phyloP scores from a whole-genome alignment of 2,113 vertebrate genomes.

The Xiphorhynchus elegans region DNA sequence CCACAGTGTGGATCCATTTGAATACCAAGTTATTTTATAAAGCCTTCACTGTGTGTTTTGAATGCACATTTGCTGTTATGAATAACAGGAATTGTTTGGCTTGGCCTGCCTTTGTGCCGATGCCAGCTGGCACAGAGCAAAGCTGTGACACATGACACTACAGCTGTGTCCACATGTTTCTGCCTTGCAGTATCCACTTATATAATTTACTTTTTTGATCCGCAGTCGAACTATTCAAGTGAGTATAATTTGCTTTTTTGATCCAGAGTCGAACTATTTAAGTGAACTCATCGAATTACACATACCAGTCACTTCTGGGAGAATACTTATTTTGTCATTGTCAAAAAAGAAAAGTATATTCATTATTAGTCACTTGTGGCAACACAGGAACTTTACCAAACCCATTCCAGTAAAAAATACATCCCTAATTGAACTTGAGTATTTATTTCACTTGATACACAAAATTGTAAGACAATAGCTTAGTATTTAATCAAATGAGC shows the following conservation, averaged over 20 bases:
- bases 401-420: conserved; percentile 55
- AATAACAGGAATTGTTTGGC: conserved; percentile 96
- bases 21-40: conserved; percentile 80
- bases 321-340: conserved; percentile 85
- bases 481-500: conserved; percentile 72
- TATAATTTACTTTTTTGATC: conserved; percentile 88
- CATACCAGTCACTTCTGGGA: conserved; percentile 84
- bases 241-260: conserved; percentile 76
- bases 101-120: conserved; percentile 80
- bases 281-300: conserved; percentile 89
- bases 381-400: conserved; percentile 67
- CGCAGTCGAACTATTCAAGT: conserved; percentile 72
- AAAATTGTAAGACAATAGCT: conserved; percentile 70
- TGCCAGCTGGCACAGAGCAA: conserved; percentile 87
- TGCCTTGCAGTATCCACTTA: conserved; percentile 81
- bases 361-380: conserved; percentile 61
- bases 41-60: conserved; percentile 82
- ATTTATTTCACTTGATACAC: conserved; percentile 71
- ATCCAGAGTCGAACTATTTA: conserved; percentile 76
- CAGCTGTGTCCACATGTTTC: conserved; percentile 95
- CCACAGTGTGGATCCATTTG: conserved; percentile 73
- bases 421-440: conserved; percentile 67
- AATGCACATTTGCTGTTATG: conserved; percentile 88
- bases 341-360: conserved; percentile 7
- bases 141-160: conserved; percentile 89